phyloP scores from a whole-genome alignment of 2,797 vertebrate species.

The Sebastes goodei region DNA sequence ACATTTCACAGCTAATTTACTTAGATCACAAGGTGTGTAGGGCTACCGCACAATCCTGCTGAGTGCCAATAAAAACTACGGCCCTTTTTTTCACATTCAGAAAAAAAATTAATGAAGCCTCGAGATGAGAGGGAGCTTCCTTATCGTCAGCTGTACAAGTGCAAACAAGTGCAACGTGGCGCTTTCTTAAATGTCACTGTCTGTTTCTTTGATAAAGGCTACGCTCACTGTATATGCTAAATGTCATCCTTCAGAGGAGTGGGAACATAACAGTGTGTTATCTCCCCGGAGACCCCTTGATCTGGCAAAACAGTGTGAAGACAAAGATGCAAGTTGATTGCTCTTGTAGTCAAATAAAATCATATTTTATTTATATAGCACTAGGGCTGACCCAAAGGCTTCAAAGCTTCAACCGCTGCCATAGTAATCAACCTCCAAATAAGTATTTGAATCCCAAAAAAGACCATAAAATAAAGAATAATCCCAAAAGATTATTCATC shows the following conservation, averaged over 20 bases:
- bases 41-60: conserved; percentile 33
- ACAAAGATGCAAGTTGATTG: conserved; percentile 11
- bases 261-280: conserved; percentile 17
- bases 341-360: not conserved
- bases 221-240: conserved; percentile 12
- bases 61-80: conserved; percentile 53
- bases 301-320: conserved; percentile 30
- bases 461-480: too few species aligned
- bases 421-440: not conserved
- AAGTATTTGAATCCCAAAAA: not conserved
- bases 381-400: not conserved
- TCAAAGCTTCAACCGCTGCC: not conserved
- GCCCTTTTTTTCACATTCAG: conserved; percentile 33
- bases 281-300: conserved; percentile 32
- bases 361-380: not conserved
- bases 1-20: conserved; percentile 63
- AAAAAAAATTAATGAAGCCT: conserved; percentile 39
- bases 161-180: conserved; percentile 40
- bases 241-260: conserved; percentile 52
- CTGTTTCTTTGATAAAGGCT: conserved; percentile 62
- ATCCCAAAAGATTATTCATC: too few species aligned
- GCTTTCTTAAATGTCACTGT: conserved; percentile 67
- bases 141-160: conserved; percentile 30
- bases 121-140: conserved; percentile 5
- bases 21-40: conserved; percentile 34